These are phyloP conservation scores for Aphrocallistes beatrix DNA, from an alignment of 37 sponge, comb jelly and placozoan genomes.

Conservation along the genomic window DNA sequence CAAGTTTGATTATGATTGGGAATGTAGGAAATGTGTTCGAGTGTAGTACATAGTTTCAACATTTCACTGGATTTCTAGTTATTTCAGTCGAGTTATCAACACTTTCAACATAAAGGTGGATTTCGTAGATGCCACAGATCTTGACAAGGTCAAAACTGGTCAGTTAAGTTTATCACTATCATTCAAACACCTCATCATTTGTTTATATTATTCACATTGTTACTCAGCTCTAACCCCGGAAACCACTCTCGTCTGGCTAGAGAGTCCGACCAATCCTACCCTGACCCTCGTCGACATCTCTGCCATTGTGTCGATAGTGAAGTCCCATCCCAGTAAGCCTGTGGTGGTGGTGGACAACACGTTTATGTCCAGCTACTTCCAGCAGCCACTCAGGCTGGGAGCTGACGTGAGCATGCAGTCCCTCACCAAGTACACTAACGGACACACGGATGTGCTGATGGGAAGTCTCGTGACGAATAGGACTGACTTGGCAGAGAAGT, in stretches of 20 bases:
- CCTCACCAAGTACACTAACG: slow-evolving; percentile 59
- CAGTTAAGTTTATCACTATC: no score
- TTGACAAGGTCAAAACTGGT: slow-evolving; percentile 31
- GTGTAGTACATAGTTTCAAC: no score
- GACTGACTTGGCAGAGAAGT: neutral
- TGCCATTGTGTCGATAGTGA: slow-evolving; percentile 33
- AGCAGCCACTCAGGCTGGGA: slow-evolving; percentile 51
- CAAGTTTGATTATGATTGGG: no score
- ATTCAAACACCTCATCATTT: no score
- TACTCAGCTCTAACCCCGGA: neutral
- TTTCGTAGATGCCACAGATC: slow-evolving; percentile 66
- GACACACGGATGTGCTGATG: slow-evolving; percentile 49
- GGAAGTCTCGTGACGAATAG: slow-evolving; percentile 24
- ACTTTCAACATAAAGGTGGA: slow-evolving; percentile 47
- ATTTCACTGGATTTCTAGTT: no score
- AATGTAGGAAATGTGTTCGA: no score
- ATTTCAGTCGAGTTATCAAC: slow-evolving; percentile 49
- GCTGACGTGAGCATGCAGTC: slow-evolving; percentile 39
- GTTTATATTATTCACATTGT: no score
- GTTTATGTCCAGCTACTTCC: slow-evolving; percentile 49
- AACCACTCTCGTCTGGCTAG: slow-evolving; percentile 58
- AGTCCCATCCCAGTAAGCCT: slow-evolving; percentile 20
- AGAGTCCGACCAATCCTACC: slow-evolving; percentile 81
- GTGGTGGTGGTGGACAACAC: slow-evolving; percentile 52
- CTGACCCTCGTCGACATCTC: slow-evolving; percentile 62